A percentile compares a stretch with the other conserved stretches of the same genome.
Conservation (phyloP, 2,113 vertebrate genomes). For the Oncorhynchus tshawytscha region DNA sequence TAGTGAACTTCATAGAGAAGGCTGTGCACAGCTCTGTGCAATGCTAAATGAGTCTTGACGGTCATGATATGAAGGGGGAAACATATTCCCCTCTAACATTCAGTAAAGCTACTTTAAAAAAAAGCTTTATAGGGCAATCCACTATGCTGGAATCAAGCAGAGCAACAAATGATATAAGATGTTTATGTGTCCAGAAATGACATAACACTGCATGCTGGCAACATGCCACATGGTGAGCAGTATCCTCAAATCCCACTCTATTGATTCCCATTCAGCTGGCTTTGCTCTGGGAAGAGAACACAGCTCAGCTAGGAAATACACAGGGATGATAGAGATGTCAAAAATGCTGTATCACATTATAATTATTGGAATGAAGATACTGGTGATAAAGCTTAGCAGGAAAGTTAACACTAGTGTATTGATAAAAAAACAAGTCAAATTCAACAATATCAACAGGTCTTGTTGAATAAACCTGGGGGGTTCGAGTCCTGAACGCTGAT, state of each 20-base stretch:
- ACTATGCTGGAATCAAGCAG: slow-evolving; percentile 24
- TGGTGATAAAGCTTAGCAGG: too few species aligned
- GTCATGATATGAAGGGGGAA: background rate
- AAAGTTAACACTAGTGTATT: too few species aligned
- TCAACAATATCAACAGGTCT: too few species aligned
- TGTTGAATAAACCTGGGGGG: background rate
- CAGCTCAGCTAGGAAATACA: background rate
- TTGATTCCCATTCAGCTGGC: slow-evolving; percentile 32
- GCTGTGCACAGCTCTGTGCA: background rate
- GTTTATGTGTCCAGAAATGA: slow-evolving; percentile 23
- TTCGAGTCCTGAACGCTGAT: too few species aligned
- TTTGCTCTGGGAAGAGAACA: slow-evolving; percentile 8
- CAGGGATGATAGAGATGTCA: background rate
- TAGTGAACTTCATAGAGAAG: slow-evolving; percentile 28
- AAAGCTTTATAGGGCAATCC: slow-evolving; percentile 4
- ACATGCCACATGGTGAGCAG: background rate
- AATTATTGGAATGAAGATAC: too few species aligned
- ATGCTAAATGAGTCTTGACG: background rate
- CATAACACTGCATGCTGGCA: slow-evolving; percentile 6
- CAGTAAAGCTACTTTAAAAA: background rate
- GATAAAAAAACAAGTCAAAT: too few species aligned
- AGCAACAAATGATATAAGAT: slow-evolving; percentile 7
- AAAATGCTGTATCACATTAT: background rate
- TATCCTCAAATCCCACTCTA: slow-evolving; percentile 31
- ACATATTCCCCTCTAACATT: background rate